Evolutionary conservation across 2,797 vertebrate species (phyloP).

Genomic region (Mus spretus): DNA sequence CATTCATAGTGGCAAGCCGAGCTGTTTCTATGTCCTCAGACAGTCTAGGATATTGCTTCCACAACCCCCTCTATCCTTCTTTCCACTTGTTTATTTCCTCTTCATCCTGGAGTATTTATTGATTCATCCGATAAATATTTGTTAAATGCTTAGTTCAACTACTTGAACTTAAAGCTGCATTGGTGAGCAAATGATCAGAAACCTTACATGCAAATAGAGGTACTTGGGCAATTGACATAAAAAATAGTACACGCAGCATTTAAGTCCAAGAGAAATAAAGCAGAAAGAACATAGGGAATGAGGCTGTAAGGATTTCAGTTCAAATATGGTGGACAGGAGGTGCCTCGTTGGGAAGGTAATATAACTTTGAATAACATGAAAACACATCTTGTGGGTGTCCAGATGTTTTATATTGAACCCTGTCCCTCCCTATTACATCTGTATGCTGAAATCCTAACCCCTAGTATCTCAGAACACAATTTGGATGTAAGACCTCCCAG

Average conservation of each 20-base stretch:
- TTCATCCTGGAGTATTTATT: not conserved
- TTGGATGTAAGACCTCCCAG: not conserved
- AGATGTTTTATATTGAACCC: not conserved
- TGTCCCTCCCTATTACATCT: not conserved
- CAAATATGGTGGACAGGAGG: not conserved
- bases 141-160: not conserved
- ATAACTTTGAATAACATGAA: not conserved
- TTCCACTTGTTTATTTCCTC: not conserved
- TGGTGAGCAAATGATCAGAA: not conserved
- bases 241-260: not conserved
- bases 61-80: not conserved
- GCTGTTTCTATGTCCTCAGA: not conserved
- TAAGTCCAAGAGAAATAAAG: constrained; percentile 36
- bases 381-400: not conserved
- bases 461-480: not conserved
- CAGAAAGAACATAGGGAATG: not conserved
- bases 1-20: constrained; percentile 2
- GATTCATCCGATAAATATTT: constrained; percentile 5
- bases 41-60: not conserved
- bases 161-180: not conserved
- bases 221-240: not conserved
- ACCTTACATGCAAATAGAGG: not conserved
- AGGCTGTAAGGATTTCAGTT: not conserved
- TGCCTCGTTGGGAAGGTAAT: not conserved
- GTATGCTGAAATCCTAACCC: not conserved